These are phyloP conservation scores for Pelodytes ibericus DNA, from an alignment of 2,797 vertebrate genomes.

Conservation along the genomic window DNA sequence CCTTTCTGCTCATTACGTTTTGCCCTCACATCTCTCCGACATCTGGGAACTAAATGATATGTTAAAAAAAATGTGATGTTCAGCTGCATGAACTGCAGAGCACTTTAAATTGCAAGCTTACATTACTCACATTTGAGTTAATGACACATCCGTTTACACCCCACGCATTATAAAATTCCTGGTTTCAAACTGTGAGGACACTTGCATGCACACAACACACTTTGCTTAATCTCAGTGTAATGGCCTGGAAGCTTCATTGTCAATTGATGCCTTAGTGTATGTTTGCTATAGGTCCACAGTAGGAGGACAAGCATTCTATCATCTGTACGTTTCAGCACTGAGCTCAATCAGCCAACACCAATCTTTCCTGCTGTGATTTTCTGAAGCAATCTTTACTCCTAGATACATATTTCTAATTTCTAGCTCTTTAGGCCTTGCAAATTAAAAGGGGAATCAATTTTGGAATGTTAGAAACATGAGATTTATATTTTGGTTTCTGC, in stretches of 20 bases:
- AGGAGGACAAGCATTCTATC: conserved; percentile 45
- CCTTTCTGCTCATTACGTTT: conserved; percentile 21
- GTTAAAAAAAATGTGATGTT: conserved; percentile 41
- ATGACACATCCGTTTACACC: conserved; percentile 48
- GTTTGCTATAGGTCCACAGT: conserved; percentile 49
- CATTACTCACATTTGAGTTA: conserved; percentile 52
- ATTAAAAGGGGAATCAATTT: conserved; percentile 10
- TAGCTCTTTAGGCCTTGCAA: background rate
- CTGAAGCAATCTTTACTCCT: conserved; percentile 26
- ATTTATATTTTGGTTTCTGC: background rate
- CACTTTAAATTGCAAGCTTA: conserved; percentile 51
- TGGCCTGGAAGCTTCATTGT: conserved; percentile 54
- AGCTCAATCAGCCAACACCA: conserved; percentile 52
- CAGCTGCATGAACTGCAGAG: conserved; percentile 43
- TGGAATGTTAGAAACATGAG: background rate
- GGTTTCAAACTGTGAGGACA: conserved; percentile 50
- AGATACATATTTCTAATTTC: conserved; percentile 30
- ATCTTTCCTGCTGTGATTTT: conserved; percentile 48
- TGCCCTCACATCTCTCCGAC: conserved; percentile 29
- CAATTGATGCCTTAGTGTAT: conserved; percentile 53
- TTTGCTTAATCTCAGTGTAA: conserved; percentile 42
- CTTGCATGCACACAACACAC: conserved; percentile 45
- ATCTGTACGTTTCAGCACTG: conserved; percentile 26
- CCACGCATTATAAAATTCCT: conserved; percentile 48
- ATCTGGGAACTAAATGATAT: conserved; percentile 50